phyloP scores from a whole-genome alignment of 2,888 invertebrate genomes.

The Thyatira batis region DNA sequence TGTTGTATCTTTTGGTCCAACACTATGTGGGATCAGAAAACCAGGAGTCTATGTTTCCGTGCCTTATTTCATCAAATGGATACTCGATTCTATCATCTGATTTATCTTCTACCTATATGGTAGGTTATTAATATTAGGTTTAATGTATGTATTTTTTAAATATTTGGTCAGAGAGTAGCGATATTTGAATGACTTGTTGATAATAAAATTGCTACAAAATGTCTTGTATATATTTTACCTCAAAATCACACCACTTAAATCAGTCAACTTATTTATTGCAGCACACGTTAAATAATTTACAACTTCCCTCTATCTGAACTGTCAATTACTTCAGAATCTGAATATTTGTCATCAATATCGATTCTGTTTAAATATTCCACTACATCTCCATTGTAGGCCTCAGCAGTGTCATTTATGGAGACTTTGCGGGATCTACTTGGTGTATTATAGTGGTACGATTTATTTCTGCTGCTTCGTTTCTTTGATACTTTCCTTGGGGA shows the following conservation, averaged over 20 bases:
- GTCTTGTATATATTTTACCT: not conserved
- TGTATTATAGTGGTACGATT: slow-evolving; percentile 50
- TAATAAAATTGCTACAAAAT: slow-evolving; percentile 6
- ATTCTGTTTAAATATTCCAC: slow-evolving; percentile 64
- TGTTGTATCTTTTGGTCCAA: slow-evolving; percentile 84
- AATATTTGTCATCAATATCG: slow-evolving; percentile 60
- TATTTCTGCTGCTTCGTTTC: slow-evolving; percentile 46
- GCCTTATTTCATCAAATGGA: slow-evolving; percentile 79
- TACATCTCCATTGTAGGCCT: slow-evolving; percentile 57
- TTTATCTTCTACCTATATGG: too few species aligned
- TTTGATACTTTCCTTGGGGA: slow-evolving; percentile 67
- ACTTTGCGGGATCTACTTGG: slow-evolving; percentile 63
- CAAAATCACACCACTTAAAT: not conserved
- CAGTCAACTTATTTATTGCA: not conserved
- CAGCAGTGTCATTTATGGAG: slow-evolving; percentile 63
- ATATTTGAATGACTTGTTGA: slow-evolving; percentile 2
- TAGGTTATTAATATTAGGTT: too few species aligned
- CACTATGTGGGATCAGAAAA: slow-evolving; percentile 74
- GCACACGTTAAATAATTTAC: slow-evolving; percentile 12
- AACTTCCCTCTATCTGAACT: slow-evolving; percentile 47
- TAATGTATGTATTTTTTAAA: too few species aligned
- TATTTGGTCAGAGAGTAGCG: too few species aligned
- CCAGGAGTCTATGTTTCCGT: slow-evolving; percentile 83
- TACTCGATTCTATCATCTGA: slow-evolving; percentile 61
- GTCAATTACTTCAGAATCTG: slow-evolving; percentile 56